Conservation (phyloP, 1,140 invertebrate species). For the Aleiodes sp. region DNA sequence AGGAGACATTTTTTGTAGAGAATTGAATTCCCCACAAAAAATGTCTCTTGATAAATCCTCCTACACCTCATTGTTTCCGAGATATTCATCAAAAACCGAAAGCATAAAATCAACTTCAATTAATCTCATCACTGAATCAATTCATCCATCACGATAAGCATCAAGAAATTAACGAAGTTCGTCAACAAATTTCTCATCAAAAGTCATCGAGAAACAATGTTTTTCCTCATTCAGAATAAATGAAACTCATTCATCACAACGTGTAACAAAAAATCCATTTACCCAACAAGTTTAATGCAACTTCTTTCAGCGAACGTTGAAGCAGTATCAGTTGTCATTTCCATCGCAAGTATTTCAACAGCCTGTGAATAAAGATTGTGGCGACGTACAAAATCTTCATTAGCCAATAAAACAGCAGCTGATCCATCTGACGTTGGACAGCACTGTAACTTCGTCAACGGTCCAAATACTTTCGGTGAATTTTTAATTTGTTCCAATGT, state of each 20-base stretch:
- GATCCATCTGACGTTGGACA: conserved; percentile 97
- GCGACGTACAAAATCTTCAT: conserved; percentile 87
- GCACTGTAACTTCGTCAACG: conserved; percentile 94
- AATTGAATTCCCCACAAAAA: too few species aligned
- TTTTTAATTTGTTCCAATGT: conserved; percentile 87
- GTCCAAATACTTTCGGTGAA: conserved; percentile 86
- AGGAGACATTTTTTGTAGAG: too few species aligned
- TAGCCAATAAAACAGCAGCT: conserved; percentile 89
- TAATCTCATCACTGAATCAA: too few species aligned
- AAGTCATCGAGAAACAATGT: conserved; percentile 1
- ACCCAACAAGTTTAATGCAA: conserved; percentile 84
- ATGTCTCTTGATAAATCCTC: too few species aligned
- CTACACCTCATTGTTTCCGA: too few species aligned
- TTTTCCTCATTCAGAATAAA: conserved; percentile 17
- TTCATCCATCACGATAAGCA: too few species aligned
- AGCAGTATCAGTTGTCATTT: conserved; percentile 92
- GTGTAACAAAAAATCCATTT: conserved; percentile 22
- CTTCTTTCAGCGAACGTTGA: conserved; percentile 87
- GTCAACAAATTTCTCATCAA: neutral
- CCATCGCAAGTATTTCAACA: conserved; percentile 95
- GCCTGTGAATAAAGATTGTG: conserved; percentile 86
- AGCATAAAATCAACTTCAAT: neutral
- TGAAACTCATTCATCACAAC: conserved; percentile 2
- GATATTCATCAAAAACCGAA: too few species aligned
- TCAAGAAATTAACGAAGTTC: too few species aligned